Evolutionary conservation across 1,140 invertebrate species (phyloP), one percentile per base, ranked within the genome.

Genomic region (Agraylea sexmaculata): DNA sequence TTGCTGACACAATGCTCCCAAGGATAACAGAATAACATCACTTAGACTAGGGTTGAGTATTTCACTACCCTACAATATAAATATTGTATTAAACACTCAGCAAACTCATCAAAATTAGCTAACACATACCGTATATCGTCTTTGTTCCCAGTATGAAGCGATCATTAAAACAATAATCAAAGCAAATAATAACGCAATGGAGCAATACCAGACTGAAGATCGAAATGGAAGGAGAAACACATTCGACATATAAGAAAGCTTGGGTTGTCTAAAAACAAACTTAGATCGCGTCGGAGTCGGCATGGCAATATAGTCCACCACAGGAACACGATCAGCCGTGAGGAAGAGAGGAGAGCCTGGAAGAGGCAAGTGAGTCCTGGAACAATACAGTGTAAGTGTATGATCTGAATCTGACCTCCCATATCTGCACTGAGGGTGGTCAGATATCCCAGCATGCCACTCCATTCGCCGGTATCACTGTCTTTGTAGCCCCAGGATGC

Each of bases 211-310:
- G 1, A 79, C 72, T 2, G 58, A 56, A 3, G 46, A 57, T 36
- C 68, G 58, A 49, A 80, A 80, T 0, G 77, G 75, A 25, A 79
- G 45, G 11, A 65, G 49, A 45, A 75, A 80, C 18, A 79, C 64
- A 50, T 79, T 78, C 34, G 66, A 71, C 16, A 77, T 67, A 43
- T 71, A 77, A 0, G 75, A 78, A n/a, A 80, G 51, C 47, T 78
- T 73, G 4, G 77, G 76, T 54, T 73, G 68, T 20, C 71, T 66
- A 49, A 80, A 79, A 10, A 80, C 65, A 53, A 79, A 79, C 43
- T 69, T 69, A 0, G 71, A 71, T 23, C 71, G 47, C 1, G 73
- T 76, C 3, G 68, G 67, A 5, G 74, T 71, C 13, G 74, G 69
- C 48, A 75, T 68, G 3, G 72, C 62, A 18, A 78, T 64, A 47